Base-by-base conservation (phyloP, 2,113 vertebrate genomes). In the Platycercus adscitus region DNA sequence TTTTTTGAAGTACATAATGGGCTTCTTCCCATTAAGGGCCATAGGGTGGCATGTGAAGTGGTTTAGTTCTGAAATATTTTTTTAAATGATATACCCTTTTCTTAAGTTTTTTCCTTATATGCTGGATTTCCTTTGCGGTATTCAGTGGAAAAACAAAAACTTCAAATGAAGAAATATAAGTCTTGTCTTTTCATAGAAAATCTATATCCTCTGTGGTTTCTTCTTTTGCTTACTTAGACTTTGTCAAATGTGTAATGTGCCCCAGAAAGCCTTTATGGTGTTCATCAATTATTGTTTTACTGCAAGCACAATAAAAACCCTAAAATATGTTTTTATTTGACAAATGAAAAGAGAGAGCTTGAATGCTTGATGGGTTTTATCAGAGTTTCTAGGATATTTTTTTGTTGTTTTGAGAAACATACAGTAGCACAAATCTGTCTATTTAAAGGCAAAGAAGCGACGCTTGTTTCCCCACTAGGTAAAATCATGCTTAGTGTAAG, bases 261-360 rank as follows among this genome's bases (percentile, higher is more conserved):
- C 78, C 26, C 63, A 82, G 61, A 95, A 97, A 96, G 37, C 17
- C 77, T 60, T 96, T 95, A 58, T 66, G 65, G 21, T 94, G 72
- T 87, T 96, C 65, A 95, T 91, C 94, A 93, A 82, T 96, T 73
- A 86, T 86, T 95, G 65, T 96, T 97, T 96, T 94, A 89, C 68
- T 93, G 16, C 71, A 88, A 93, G n/a, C 19, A 84, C 37, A 91
- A 15, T 87, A 88, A 79, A 85, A 83, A 52, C 64, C 16, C 17
- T 81, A 77, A 64, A 92, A 93, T 89, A 92, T 87, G 10, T 13
- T 96, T 96, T 96, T 83, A 93, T 69, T 78, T 96, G 76, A 90
- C 12, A 95, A 94, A 90, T 53, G 64, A 86, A 94, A 91, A 80
- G 89, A 88, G 43, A 93, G 53, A 94, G 83, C 44, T 64, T 91